Percentiles rank a stretch among this genome's conserved stretches.
Conservation (phyloP, 2,888 invertebrate species). For the Halocaridina rubra region DNA sequence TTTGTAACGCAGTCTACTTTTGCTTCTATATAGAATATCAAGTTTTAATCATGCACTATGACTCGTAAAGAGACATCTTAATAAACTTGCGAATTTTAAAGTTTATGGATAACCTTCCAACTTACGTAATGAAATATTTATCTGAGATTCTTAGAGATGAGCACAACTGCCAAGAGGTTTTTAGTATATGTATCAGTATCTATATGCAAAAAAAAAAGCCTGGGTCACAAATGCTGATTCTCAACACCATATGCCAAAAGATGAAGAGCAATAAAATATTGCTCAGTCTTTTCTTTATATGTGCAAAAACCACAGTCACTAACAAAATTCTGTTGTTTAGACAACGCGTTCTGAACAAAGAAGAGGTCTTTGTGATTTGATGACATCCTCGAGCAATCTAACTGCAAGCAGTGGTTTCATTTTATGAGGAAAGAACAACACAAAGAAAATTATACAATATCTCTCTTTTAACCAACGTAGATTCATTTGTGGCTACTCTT, state of each 20-base stretch:
- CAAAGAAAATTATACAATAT: no score
- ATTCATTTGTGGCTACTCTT: no score
- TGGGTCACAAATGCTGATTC: conserved; percentile 23
- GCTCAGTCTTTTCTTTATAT: no score
- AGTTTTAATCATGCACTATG: no score
- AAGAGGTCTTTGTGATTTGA: neutral
- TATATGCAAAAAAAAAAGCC: neutral
- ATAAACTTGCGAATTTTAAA: neutral
- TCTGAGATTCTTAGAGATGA: neutral
- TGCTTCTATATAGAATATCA: no score
- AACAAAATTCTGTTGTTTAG: conserved; percentile 1
- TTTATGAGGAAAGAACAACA: conserved; percentile 5
- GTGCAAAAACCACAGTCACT: neutral
- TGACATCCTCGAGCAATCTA: neutral
- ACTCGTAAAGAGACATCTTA: no score
- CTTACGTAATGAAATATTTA: neutral
- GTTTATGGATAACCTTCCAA: neutral
- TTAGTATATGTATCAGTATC: neutral
- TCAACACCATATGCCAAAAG: conserved; percentile 16
- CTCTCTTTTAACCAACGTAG: no score
- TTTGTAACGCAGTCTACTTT: no score
- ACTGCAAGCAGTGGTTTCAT: conserved; percentile 27
- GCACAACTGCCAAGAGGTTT: neutral
- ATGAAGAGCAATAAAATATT: neutral
- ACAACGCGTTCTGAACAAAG: conserved; percentile 13